These are phyloP conservation scores for Rhinolophus ferrumequinum DNA, from an alignment of 2,113 vertebrate genomes.

Conservation along the genomic window DNA sequence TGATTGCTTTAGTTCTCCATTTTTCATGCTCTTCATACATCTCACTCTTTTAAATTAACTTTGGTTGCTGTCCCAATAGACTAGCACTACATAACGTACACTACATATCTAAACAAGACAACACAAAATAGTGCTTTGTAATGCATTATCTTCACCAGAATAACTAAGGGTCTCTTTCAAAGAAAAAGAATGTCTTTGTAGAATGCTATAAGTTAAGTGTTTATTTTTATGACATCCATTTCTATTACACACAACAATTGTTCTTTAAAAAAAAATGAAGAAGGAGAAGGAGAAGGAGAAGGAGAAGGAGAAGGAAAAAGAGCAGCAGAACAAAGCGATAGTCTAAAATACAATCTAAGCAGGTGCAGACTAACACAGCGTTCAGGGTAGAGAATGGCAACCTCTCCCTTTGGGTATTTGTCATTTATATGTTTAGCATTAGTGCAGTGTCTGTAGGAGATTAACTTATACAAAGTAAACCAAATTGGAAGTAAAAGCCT, in stretches of 20 bases:
- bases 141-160: slow-evolving; percentile 65
- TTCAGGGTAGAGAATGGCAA: not conserved
- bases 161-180: slow-evolving; percentile 50
- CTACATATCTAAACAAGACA: slow-evolving; percentile 47
- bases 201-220: slow-evolving; percentile 65
- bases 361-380: not conserved
- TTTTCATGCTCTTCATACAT: slow-evolving; percentile 41
- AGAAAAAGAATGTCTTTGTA: not conserved
- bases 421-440: slow-evolving; percentile 57
- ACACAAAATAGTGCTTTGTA: not conserved
- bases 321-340: slow-evolving; percentile 61
- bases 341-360: not conserved
- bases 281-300: not conserved
- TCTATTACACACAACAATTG: slow-evolving; percentile 19
- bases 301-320: not conserved
- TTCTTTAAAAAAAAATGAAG: not conserved
- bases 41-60: slow-evolving; percentile 65
- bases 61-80: slow-evolving; percentile 42
- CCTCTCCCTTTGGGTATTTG: slow-evolving; percentile 44
- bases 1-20: slow-evolving; percentile 26
- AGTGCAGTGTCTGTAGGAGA: slow-evolving; percentile 16
- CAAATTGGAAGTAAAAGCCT: slow-evolving; percentile 51
- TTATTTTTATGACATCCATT: slow-evolving; percentile 64
- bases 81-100: not conserved
- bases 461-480: slow-evolving; percentile 46